Percentiles rank a stretch among this genome's conserved stretches.
phyloP scores from a whole-genome alignment of 1,140 invertebrate genomes.

The Drosophila obscura region DNA sequence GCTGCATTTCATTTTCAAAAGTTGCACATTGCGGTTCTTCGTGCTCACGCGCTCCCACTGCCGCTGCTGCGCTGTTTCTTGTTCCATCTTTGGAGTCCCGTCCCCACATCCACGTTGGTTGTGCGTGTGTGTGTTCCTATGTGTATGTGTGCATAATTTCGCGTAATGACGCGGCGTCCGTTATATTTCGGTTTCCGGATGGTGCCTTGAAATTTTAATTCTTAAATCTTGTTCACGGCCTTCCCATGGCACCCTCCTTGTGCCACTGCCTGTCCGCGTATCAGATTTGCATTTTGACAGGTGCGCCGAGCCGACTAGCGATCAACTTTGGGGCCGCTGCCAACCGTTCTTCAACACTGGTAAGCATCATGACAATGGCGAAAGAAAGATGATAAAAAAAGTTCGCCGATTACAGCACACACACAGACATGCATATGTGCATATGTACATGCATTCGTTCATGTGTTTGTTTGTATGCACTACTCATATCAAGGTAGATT shows the following conservation, averaged over 20 bases:
- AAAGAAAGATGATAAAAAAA: slow-evolving; percentile 53
- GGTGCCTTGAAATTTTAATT: no score
- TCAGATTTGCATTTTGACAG: slow-evolving; percentile 45
- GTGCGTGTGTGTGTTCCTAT: slow-evolving; percentile 1
- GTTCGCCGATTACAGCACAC: slow-evolving; percentile 54
- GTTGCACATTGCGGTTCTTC: slow-evolving; percentile 69
- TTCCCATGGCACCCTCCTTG: no score
- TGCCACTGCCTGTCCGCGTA: no score
- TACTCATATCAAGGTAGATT: no score
- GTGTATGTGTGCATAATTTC: slow-evolving; percentile 6
- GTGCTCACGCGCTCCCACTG: slow-evolving; percentile 30
- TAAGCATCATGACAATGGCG: slow-evolving; percentile 48
- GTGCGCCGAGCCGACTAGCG: slow-evolving; percentile 24
- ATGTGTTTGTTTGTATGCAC: slow-evolving; percentile 4
- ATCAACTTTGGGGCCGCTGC: slow-evolving; percentile 26
- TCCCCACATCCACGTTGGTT: slow-evolving; percentile 7
- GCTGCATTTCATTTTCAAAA: slow-evolving; percentile 75
- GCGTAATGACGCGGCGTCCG: background rate
- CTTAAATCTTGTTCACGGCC: no score
- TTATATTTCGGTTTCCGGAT: no score
- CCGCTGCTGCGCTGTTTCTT: slow-evolving; percentile 30
- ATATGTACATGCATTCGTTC: slow-evolving; percentile 11
- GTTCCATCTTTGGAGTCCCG: slow-evolving; percentile 16
- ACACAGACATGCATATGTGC: slow-evolving; percentile 24
- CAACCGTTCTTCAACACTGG: slow-evolving; percentile 55